phyloP scores from a whole-genome alignment of 2,888 invertebrate genomes.

The Drosophila mimica region DNA sequence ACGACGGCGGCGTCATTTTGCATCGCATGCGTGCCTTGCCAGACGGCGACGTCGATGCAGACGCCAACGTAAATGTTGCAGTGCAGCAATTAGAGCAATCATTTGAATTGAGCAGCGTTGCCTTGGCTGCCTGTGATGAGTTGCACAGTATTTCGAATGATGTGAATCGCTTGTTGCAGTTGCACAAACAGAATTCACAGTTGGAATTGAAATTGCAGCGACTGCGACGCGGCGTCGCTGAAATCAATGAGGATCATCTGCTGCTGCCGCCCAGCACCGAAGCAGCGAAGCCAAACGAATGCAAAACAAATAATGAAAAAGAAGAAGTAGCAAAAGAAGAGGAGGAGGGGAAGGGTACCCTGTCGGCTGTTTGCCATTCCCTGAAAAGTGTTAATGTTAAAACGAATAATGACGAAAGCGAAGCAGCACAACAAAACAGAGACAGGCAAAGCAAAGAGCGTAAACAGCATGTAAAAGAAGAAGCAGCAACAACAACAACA shows the following conservation, averaged over 20 bases:
- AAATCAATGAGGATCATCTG: slow-evolving; percentile 84
- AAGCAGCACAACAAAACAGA: slow-evolving; percentile 55
- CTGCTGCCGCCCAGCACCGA: slow-evolving; percentile 38
- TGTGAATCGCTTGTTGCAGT: slow-evolving; percentile 81
- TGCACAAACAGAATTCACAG: slow-evolving; percentile 81
- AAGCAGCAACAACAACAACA: slow-evolving; percentile 39
- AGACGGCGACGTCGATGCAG: slow-evolving; percentile 39
- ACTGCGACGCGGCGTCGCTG: slow-evolving; percentile 79
- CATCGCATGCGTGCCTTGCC: slow-evolving; percentile 75
- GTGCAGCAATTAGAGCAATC: slow-evolving; percentile 46
- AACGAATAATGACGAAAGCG: slow-evolving; percentile 71
- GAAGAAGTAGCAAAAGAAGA: background rate
- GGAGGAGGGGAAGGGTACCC: background rate
- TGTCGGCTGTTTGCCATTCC: slow-evolving; percentile 46
- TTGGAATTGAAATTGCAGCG: slow-evolving; percentile 81
- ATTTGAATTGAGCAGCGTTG: slow-evolving; percentile 56
- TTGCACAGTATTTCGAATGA: slow-evolving; percentile 83
- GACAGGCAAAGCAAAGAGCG: slow-evolving; percentile 45
- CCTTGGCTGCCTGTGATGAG: slow-evolving; percentile 77
- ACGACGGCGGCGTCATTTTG: slow-evolving; percentile 73
- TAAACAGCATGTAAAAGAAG: slow-evolving; percentile 48
- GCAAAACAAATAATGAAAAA: slow-evolving; percentile 9
- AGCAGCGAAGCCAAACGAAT: slow-evolving; percentile 50
- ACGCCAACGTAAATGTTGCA: background rate
- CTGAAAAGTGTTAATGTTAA: slow-evolving; percentile 65